Base-by-base conservation (phyloP, 2,113 vertebrate species). In the Aythya baeri region DNA sequence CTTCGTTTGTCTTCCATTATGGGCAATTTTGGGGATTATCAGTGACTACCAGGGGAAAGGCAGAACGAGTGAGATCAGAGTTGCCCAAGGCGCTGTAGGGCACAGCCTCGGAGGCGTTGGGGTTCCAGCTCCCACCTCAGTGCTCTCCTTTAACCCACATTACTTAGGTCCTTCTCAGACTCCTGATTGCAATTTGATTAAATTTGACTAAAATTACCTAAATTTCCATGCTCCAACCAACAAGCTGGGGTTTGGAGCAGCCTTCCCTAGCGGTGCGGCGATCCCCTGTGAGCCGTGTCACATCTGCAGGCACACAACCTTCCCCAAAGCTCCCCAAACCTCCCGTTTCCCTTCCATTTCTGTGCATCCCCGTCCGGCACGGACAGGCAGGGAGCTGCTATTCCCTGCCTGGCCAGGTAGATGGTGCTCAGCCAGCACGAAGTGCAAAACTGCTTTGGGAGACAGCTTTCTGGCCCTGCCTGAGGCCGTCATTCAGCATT, bases 321-420 rank as follows among this genome's bases (percentile, higher is more conserved):
- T 11, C 46, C 46, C 46, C 46, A 46, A 20, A 46, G 17, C 9
- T 49, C 46, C 46, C 46, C 46, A 11, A 21, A 49, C 20, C 7
- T 17, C 70, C 26, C 11, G 9, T 43, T 65, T 38, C 65, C 58
- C 27, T 61, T 22, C 70, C 8, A 5, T 5, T 13, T 25, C 26
- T 62, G 25, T 5, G 55, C 25, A 29, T 43, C 62, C 46, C 46
- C 7, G 17, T 38, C 89, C 84, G 1, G 66, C 20, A 7, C 15
- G 1, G 43, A 21, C 31, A 6, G 29, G 4, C 22, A 54, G 22
- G 9, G 41, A 63, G 93, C 89, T 97, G 96, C 93, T 95, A 50
- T 97, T 95, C 96, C 96, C 87, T 59, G 93, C 87, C 95, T 96
- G 90, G 83, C 76, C 95, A 93, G 94, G 96, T 96, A 96, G 95